These are phyloP conservation scores for Magallana ariakensis DNA, from an alignment of 1,140 invertebrate species.

Conservation along the genomic window DNA sequence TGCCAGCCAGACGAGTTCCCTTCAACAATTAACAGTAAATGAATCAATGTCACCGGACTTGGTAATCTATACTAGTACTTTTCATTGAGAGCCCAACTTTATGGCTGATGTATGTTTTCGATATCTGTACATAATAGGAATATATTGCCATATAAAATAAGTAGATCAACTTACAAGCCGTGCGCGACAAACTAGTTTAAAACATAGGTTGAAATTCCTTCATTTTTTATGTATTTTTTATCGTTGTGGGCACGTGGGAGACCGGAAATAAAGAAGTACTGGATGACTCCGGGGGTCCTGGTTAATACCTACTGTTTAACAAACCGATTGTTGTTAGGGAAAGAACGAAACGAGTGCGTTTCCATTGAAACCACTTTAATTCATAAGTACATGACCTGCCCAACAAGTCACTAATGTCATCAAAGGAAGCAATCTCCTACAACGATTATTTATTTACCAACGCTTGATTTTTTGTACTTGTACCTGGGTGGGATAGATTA, in stretches of 20 bases:
- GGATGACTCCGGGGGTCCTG: background rate
- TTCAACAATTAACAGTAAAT: conserved; percentile 30
- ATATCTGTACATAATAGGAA: background rate
- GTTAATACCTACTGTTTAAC: background rate
- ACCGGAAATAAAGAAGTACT: conserved; percentile 12
- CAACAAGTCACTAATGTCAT: background rate
- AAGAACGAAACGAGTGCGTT: background rate
- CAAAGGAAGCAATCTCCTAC: too few species aligned
- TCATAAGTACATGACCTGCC: background rate
- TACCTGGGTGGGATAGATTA: too few species aligned
- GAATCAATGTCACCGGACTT: conserved; percentile 8
- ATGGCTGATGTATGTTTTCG: background rate
- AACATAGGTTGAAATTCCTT: background rate
- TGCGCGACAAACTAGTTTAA: background rate
- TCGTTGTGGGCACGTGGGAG: background rate
- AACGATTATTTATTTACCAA: too few species aligned
- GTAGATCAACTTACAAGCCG: background rate
- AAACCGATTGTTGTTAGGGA: background rate
- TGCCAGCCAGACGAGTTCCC: background rate
- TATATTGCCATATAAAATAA: background rate
- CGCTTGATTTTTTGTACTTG: too few species aligned
- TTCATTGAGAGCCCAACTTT: conserved; percentile 4
- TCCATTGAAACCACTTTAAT: background rate
- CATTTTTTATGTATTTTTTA: background rate
- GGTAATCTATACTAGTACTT: conserved; percentile 1